phyloP scores from a whole-genome alignment of 2,797 vertebrate genomes.

The Spinus pinus region DNA sequence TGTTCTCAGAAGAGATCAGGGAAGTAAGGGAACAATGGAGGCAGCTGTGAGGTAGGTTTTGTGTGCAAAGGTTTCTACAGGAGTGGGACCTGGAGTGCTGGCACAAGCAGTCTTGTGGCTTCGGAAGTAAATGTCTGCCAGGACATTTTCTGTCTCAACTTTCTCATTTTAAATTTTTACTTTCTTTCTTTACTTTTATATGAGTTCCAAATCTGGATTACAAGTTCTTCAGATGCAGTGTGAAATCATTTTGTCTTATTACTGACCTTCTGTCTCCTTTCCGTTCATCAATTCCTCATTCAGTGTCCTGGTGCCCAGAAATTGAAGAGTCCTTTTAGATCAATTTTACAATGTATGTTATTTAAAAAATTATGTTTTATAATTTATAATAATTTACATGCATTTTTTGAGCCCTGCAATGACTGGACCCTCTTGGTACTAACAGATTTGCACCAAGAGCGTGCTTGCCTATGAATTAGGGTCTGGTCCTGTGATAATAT shows the following conservation, averaged over 20 bases:
- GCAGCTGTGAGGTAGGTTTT: neutral
- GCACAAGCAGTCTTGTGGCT: neutral
- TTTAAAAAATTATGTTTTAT: neutral
- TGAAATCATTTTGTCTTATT: neutral
- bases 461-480: fast-evolving
- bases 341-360: neutral
- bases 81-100: neutral
- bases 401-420: neutral
- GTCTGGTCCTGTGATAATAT: neutral
- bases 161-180: no score
- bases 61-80: neutral
- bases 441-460: neutral
- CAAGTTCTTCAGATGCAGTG: neutral
- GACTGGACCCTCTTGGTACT: neutral
- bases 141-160: neutral
- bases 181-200: no score
- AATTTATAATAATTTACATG: neutral
- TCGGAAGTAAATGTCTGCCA: neutral
- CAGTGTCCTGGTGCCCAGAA: neutral
- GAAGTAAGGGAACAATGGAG: neutral
- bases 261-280: neutral
- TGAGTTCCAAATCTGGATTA: neutral
- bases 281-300: neutral
- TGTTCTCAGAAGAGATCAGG: neutral
- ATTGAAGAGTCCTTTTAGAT: neutral